Evolutionary conservation across 1,140 invertebrate species (phyloP).

Genomic region (Globodera rostochiensis): DNA sequence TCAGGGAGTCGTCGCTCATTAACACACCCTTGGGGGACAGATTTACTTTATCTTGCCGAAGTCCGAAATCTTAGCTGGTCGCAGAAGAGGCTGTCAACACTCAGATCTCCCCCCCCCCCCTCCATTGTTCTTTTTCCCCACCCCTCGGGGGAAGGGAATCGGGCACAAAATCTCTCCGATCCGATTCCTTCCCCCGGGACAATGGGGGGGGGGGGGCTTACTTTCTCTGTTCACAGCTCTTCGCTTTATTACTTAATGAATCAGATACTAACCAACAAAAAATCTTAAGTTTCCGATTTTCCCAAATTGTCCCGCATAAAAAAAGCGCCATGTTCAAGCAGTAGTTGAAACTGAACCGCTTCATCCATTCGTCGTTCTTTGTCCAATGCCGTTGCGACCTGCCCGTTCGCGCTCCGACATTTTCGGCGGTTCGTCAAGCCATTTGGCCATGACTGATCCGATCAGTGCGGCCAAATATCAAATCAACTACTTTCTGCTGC

Average conservation of each 20-base stretch:
- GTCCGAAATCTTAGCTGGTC: neutral
- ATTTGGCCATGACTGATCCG: slow-evolving; percentile 20
- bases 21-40: neutral
- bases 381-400: neutral
- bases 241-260: neutral
- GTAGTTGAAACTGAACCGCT: neutral
- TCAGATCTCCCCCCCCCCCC: neutral
- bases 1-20: neutral
- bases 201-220: neutral
- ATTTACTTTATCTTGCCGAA: neutral
- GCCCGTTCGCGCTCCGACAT: slow-evolving; percentile 18
- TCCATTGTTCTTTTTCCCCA: neutral
- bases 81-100: no score
- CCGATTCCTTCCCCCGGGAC: neutral
- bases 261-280: neutral
- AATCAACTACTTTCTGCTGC: slow-evolving; percentile 64
- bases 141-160: neutral
- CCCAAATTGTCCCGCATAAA: no score
- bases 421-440: slow-evolving; percentile 24
- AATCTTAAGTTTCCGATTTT: no score
- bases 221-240: neutral
- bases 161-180: slow-evolving; percentile 2
- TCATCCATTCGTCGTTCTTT: neutral
- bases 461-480: slow-evolving; percentile 19
- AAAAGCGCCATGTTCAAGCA: no score